Base-by-base conservation (phyloP, 2,113 vertebrate genomes). In the Pangasianodon gigas region DNA sequence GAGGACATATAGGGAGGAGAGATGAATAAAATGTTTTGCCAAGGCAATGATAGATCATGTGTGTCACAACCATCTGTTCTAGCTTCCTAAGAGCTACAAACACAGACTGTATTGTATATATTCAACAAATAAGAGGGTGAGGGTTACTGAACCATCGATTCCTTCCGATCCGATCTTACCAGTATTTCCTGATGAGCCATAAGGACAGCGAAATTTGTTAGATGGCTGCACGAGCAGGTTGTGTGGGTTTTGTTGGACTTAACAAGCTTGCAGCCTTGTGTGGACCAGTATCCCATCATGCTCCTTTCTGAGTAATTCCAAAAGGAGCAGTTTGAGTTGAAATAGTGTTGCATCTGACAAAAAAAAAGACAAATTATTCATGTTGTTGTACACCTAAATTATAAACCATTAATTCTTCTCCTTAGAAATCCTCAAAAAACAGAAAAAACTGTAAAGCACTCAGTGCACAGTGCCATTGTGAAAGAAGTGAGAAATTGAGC, bases 261-360 rank as follows among this genome's bases (percentile, higher is more conserved):
- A 92, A 99, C 95, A 92, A 98, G 97, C 94, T 97, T 99, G 97
- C 98, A 99, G 95, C 98, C 98, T 95, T 99, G 98, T 86, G 98
- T 99, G 94, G 98, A 99, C 98, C 98, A 99, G 94, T 98, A 97
- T 92, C 98, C 98, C 97, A 98, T 99, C 98, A 99, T 99, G 71
- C 97, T 99, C 94, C 98, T 97, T 94, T 99, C 98, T 0, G 98
- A 99, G 96, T 99, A 99, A 96, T 99, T 99, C 98, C 98, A 99
- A 96, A 99, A 99, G 92, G 98, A 99, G 94, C 98, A 99, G 96
- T 99, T 99, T 96, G 98, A 97, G 96, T 99, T 99, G 96, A 98
- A 99, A 95, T 99, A 99, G 97, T 98, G 97, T 93, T 99, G 97
- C 94, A 97, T 97, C 98, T 99, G 94, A 11, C 26, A 46, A 51